These are phyloP conservation scores for Megaceryle torquata DNA, from an alignment of 2,113 vertebrate species.

Conservation along the genomic window DNA sequence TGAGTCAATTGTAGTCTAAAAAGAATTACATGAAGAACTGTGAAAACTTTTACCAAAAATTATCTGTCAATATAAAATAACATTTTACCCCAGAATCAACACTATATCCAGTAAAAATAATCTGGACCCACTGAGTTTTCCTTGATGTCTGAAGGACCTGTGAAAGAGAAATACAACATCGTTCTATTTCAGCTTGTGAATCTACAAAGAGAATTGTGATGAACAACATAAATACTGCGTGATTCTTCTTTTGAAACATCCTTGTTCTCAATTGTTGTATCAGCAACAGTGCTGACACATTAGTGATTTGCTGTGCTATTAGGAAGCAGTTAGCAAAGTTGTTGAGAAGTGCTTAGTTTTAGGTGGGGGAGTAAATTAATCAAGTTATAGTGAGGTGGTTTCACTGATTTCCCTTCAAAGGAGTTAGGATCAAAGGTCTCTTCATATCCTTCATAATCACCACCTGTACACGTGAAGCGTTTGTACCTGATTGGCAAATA, in stretches of 20 bases:
- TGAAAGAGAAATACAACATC: background rate
- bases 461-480: background rate
- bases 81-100: background rate
- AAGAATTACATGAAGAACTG: background rate
- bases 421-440: background rate
- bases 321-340: background rate
- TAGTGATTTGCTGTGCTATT: background rate
- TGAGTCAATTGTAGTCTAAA: background rate
- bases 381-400: background rate
- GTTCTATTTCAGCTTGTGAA: conserved; percentile 2
- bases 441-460: background rate
- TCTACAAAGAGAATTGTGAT: background rate
- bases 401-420: background rate
- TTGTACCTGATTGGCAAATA: background rate
- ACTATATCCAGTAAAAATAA: background rate
- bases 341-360: background rate
- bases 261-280: background rate
- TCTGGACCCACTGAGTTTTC: background rate
- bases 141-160: background rate
- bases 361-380: background rate
- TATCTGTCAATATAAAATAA: background rate
- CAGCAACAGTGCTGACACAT: background rate
- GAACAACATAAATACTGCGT: conserved; percentile 1
- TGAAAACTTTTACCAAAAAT: background rate
- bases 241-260: background rate